Conservation (phyloP, 2,797 vertebrate genomes). For the Protosalanx chinensis region DNA sequence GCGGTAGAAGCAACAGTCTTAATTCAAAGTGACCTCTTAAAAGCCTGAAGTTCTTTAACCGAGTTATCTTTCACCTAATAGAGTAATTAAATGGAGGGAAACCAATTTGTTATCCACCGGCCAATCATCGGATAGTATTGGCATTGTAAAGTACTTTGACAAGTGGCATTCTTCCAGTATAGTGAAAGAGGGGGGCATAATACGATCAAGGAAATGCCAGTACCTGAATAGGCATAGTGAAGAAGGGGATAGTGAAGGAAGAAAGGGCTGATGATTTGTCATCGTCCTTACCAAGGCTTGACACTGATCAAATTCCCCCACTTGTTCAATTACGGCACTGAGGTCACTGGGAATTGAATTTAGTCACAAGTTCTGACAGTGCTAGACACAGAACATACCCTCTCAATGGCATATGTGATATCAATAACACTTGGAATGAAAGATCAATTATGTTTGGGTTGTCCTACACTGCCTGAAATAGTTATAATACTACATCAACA, state of each 20-base stretch:
- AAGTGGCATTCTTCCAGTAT: slow-evolving; percentile 41
- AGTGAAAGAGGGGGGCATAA: slow-evolving; percentile 10
- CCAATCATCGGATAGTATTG: slow-evolving; percentile 56
- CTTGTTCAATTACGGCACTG: slow-evolving; percentile 44
- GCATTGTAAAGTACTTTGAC: slow-evolving; percentile 54
- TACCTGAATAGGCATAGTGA: slow-evolving; percentile 42
- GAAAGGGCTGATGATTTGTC: slow-evolving; percentile 44
- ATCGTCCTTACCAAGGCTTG: slow-evolving; percentile 44
- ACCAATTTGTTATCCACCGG: slow-evolving; percentile 65
- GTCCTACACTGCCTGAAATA: too few relatives aligned
- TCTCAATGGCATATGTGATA: slow-evolving; percentile 34
- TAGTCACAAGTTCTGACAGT: slow-evolving; percentile 43
- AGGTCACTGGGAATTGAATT: slow-evolving; percentile 55
- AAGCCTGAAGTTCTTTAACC: slow-evolving; percentile 54
- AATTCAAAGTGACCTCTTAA: slow-evolving; percentile 64
- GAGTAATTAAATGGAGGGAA: slow-evolving; percentile 63
- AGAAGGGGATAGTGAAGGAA: slow-evolving; percentile 22
- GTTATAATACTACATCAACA: too few relatives aligned
- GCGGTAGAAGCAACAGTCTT: slow-evolving; percentile 43
- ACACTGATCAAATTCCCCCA: slow-evolving; percentile 54
- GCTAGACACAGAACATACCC: slow-evolving; percentile 40
- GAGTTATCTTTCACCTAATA: slow-evolving; percentile 64
- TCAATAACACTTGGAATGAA: slow-evolving; percentile 35
- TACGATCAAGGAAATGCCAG: slow-evolving; percentile 25
- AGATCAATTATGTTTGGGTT: slow-evolving; percentile 34